Base-by-base conservation (phyloP, 1,140 invertebrate species). In the Drosophila seguyi region DNA sequence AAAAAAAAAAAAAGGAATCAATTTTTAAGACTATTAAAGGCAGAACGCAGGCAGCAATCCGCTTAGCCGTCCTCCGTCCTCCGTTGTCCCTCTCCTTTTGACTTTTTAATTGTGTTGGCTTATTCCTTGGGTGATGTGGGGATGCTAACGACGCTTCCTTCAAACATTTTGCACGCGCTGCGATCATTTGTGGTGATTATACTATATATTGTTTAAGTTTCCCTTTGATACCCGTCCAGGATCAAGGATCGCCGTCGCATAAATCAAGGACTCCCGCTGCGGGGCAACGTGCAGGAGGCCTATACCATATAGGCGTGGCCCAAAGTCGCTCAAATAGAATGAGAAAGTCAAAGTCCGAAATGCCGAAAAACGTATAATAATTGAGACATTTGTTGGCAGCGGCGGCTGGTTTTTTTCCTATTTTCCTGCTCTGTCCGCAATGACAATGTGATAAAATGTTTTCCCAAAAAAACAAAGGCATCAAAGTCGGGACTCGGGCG, bases 191-290 rank as follows among this genome's bases (percentile, higher is more conserved):
- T 82, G 67, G 80, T 82, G 80, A 82, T 82, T 83, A 75, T 29
- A 25, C 39, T 13, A 10, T 29, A 47, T 76, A 75, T 61, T 65
- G 63, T 72, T 65, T 55, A 38, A 42, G 34, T 53, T 62, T 61
- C 52, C 50, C 61, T 84, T 76, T 75, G 79, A 86, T 86, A 82
- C 79, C 82, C 65, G n/a, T 79, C 79, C 75, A 81, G 82, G 82
- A 86, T 86, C 82, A 86, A 86, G 82, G 83, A 87, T 87, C 58
- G 67, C 52, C 82, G 79, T 72, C 75, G 75, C 83, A 86, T 86
- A 86, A 86, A 86, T 86, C 82, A 86, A 86, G 83, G 78, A 87
- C 75, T 66, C 82, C 82, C 69, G 82, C 82, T 87, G 82, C 25
- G 82, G 27, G 16, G 45, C 68, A 68, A 83, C 80, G 81, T 83